Evolutionary conservation across 2,888 invertebrate genomes (phyloP).

Genomic region (Thymelicus lineola): DNA sequence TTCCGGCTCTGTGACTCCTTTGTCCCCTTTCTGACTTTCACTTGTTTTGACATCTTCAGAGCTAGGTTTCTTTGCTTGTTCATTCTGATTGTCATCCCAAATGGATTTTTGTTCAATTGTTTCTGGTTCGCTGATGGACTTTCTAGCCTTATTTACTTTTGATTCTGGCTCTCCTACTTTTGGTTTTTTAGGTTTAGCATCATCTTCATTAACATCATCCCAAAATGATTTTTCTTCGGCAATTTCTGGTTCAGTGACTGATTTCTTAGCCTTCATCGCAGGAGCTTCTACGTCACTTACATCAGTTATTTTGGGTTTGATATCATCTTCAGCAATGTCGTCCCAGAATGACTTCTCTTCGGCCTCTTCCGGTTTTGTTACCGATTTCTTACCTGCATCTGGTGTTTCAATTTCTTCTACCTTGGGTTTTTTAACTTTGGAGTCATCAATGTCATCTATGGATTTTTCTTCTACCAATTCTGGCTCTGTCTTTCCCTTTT

Average conservation of each 20-base stretch:
- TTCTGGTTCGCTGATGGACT: constrained; percentile 64
- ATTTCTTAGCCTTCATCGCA: constrained; percentile 62
- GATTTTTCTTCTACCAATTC: constrained; percentile 63
- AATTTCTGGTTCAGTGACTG: constrained; percentile 57
- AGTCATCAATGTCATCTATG: constrained; percentile 57
- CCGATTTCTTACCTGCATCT: constrained; percentile 51
- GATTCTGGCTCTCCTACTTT: constrained; percentile 58
- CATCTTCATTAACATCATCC: constrained; percentile 63
- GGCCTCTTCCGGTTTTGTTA: constrained; percentile 55
- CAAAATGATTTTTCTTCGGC: constrained; percentile 68
- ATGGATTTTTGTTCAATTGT: constrained; percentile 65
- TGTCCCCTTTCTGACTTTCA: constrained; percentile 62
- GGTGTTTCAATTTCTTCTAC: constrained; percentile 55
- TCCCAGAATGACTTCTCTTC: constrained; percentile 50
- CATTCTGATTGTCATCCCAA: constrained; percentile 75
- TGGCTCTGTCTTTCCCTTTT: constrained; percentile 59
- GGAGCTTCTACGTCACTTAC: constrained; percentile 60
- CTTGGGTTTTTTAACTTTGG: constrained; percentile 55
- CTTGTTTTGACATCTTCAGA: constrained; percentile 58
- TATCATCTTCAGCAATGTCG: constrained; percentile 58
- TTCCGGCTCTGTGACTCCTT: constrained; percentile 67
- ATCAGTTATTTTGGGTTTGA: constrained; percentile 58
- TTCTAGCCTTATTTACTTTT: constrained; percentile 56
- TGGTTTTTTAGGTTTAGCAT: constrained; percentile 50
- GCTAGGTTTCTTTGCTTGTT: constrained; percentile 59